Percentiles rank a stretch among this genome's conserved stretches.
These are phyloP conservation scores for Theropithecus gelada DNA, from an alignment of 2,113 vertebrate species.

Conservation along the genomic window DNA sequence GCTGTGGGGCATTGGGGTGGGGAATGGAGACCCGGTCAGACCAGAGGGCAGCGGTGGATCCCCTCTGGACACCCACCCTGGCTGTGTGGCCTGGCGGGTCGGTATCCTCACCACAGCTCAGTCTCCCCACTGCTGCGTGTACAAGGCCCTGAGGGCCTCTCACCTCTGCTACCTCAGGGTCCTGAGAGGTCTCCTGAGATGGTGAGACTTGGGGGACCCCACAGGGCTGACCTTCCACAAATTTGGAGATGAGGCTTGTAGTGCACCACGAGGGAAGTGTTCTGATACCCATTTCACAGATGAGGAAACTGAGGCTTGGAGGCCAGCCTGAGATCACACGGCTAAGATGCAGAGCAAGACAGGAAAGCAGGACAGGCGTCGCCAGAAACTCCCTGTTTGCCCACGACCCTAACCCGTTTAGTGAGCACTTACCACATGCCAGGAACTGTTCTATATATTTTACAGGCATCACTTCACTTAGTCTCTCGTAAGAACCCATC, in stretches of 20 bases:
- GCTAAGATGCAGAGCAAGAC: background rate
- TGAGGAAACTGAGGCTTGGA: background rate
- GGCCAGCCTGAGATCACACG: background rate
- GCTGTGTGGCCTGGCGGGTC: background rate
- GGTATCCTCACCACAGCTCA: background rate
- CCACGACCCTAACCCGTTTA: background rate
- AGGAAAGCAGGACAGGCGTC: background rate
- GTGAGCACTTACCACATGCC: background rate
- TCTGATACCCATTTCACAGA: background rate
- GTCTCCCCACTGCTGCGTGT: background rate
- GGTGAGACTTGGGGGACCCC: background rate
- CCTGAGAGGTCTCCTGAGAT: background rate
- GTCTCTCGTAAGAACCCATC: background rate
- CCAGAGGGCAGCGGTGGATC: background rate
- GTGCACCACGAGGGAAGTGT: fast-evolving
- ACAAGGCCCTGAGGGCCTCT: background rate
- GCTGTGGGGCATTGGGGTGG: slow-evolving; percentile 79
- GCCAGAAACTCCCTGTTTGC: background rate
- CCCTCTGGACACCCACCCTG: background rate
- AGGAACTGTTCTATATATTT: background rate
- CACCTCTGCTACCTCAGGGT: background rate
- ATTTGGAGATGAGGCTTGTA: background rate
- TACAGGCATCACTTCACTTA: fast-evolving
- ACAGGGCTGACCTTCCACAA: background rate
- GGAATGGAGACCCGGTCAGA: background rate